Base-by-base conservation (phyloP, 2,797 vertebrate species). In the Mormyrus hasselquistii region DNA sequence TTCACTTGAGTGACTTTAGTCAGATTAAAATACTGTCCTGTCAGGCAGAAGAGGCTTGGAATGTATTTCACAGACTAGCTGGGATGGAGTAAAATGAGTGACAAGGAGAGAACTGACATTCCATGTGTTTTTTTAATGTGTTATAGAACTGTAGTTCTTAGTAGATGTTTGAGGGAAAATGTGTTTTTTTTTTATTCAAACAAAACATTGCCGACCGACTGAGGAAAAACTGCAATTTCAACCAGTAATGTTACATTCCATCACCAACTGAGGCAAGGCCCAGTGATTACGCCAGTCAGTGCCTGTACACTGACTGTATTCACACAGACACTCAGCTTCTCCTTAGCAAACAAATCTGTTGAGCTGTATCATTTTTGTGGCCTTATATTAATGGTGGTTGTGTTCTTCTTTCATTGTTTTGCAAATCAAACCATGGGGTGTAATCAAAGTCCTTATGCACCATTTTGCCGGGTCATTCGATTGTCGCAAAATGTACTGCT, bases 351-450 rank as follows among this genome's bases (percentile, higher is more conserved):
- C 94, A 89, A 87, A 91, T 94, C 93, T 91, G 91, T 87, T 92
- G 92, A 94, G 92, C 91, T 91, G 50, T 88, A 93, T 92, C 89
- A 73, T 93, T 94, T 94, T 92, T 91, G 93, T 94, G 94, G 94
- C 94, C 94, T 95, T 95, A 93, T 92, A 91, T 92, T 91, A 92
- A 90, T 91, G 62, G 92, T 95, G 93, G 89, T 34, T 73, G 57
- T 59, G 57, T 83, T 76, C 16, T 53, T 14, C 12, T 84, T 88
- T 90, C 25, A 16, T 88, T 69, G 25, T 55, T 88, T 88, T 90
- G 73, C 69, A 62, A 65, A 29, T 84, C 55, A 41, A 87, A 52
- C 44, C 41, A 19, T 87, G 49, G 86, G 73, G 73, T 22, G 44
- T 82, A 82, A 73, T 38, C 62, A 52, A 16, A 73, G 47, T 55